Evolutionary conservation across 2,888 invertebrate genomes (phyloP).

Genomic region (Loripinus fragilis): DNA sequence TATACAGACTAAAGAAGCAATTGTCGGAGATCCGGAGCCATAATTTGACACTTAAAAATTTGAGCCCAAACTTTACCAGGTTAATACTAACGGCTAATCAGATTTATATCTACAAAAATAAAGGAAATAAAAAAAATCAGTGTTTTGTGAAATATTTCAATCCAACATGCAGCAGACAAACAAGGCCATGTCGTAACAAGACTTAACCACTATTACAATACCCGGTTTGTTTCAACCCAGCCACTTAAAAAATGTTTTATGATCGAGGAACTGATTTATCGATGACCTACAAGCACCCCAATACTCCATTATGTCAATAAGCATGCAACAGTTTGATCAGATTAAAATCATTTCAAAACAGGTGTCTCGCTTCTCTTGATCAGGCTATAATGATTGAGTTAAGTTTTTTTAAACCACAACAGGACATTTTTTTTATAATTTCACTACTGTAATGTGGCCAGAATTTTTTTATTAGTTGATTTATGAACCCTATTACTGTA

Average conservation of each 20-base stretch:
- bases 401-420: too few species aligned
- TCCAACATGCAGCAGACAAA: constrained; percentile 6
- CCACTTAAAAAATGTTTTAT: constrained; percentile 21
- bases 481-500: too few species aligned
- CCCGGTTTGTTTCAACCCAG: constrained; percentile 1
- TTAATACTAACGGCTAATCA: too few species aligned
- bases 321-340: constrained; percentile 7
- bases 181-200: constrained; percentile 10
- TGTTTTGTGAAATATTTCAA: constrained; percentile 7
- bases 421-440: too few species aligned
- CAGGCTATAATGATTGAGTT: too few species aligned
- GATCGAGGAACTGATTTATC: constrained; percentile 19
- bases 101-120: neutral
- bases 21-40: too few species aligned
- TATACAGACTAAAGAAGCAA: too few species aligned
- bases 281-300: constrained; percentile 23
- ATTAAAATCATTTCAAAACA: neutral
- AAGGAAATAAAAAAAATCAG: neutral
- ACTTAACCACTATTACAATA: neutral
- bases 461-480: too few species aligned
- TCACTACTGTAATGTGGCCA: too few species aligned
- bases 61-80: too few species aligned
- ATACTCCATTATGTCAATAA: constrained; percentile 8
- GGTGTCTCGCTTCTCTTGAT: neutral
- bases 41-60: too few species aligned